These are phyloP conservation scores for Orchesella cincta DNA, from an alignment of 1,140 invertebrate species.

Conservation along the genomic window DNA sequence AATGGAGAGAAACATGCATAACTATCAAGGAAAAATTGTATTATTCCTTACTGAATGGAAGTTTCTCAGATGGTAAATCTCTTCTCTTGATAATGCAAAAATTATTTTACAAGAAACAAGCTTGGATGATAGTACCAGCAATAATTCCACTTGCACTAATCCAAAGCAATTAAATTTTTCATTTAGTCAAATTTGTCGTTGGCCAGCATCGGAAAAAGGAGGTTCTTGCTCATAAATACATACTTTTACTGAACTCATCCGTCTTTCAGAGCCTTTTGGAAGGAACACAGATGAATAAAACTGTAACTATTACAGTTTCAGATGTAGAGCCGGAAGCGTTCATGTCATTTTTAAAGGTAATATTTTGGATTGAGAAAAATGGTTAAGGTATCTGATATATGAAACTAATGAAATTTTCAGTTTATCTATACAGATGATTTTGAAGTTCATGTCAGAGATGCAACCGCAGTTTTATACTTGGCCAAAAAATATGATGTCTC, in stretches of 20 bases:
- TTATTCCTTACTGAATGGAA: conserved; percentile 30
- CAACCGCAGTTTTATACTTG: conserved; percentile 37
- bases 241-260: conserved; percentile 26
- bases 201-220: conserved; percentile 36
- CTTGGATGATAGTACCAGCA: too few species aligned
- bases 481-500: conserved; percentile 37
- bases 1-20: conserved; percentile 32
- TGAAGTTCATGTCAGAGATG: conserved; percentile 42
- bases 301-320: conserved; percentile 30
- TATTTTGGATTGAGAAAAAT: too few species aligned
- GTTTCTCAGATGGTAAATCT: conserved; percentile 30
- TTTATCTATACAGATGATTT: conserved; percentile 44
- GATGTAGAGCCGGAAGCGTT: conserved; percentile 43
- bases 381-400: too few species aligned
- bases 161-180: not conserved
- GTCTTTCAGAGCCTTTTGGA: conserved; percentile 37
- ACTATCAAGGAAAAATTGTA: conserved; percentile 41
- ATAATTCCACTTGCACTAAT: not conserved
- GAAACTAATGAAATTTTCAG: too few species aligned
- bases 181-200: conserved; percentile 38
- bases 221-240: conserved; percentile 31
- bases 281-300: conserved; percentile 30
- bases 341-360: conserved; percentile 38
- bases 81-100: not conserved
- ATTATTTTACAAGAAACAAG: not conserved